These are phyloP conservation scores for Misgurnus anguillicaudatus DNA, from an alignment of 2,113 vertebrate genomes.

Conservation along the genomic window DNA sequence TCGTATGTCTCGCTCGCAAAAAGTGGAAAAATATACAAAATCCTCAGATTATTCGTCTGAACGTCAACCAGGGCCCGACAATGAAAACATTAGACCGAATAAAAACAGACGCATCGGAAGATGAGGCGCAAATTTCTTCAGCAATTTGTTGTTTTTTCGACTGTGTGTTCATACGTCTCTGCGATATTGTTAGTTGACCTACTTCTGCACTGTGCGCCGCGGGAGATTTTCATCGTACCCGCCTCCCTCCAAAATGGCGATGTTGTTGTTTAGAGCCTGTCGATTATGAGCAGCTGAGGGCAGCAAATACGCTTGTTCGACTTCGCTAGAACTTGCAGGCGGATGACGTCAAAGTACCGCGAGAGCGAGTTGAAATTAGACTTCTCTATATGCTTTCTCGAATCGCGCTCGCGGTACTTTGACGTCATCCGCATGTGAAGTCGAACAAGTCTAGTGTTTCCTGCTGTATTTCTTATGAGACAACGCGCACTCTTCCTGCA, in stretches of 20 bases:
- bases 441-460: too few species aligned
- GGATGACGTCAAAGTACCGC: too few species aligned
- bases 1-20: conserved; percentile 57
- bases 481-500: neutral
- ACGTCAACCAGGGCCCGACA: conserved; percentile 66
- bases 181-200: conserved; percentile 55
- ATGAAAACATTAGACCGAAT: conserved; percentile 56
- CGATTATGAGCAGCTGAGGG: neutral
- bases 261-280: conserved; percentile 67
- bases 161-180: conserved; percentile 8
- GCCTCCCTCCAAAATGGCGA: conserved; percentile 71
- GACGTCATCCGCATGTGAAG: too few species aligned
- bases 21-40: conserved; percentile 43
- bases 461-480: neutral
- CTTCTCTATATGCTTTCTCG: too few species aligned
- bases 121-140: neutral
- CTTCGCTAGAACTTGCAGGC: too few species aligned
- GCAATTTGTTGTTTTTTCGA: neutral
- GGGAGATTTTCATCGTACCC: conserved; percentile 36
- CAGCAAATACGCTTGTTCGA: neutral
- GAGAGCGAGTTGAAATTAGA: too few species aligned
- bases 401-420: too few species aligned
- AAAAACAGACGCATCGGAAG: conserved; percentile 58
- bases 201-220: conserved; percentile 50
- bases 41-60: conserved; percentile 48